Conservation (phyloP, 2,113 vertebrate species). For the Anoplopoma fimbria region DNA sequence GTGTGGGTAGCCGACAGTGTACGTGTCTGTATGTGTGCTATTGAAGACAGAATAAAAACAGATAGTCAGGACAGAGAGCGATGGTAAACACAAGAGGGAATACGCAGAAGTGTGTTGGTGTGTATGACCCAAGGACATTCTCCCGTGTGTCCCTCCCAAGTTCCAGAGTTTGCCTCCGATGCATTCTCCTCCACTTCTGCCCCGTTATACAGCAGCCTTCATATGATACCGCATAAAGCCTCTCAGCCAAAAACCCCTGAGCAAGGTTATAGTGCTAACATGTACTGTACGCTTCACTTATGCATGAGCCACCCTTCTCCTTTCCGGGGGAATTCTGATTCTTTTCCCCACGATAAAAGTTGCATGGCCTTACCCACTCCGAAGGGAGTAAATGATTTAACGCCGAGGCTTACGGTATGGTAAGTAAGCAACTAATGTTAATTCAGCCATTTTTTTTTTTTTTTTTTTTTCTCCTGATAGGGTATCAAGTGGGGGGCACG, state of each 20-base stretch:
- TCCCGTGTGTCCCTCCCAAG: slow-evolving; percentile 46
- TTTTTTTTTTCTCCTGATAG: slow-evolving; percentile 36
- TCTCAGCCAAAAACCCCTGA: slow-evolving; percentile 72
- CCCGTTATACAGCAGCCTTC: slow-evolving; percentile 56
- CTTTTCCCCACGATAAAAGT: slow-evolving; percentile 81
- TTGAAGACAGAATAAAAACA: not conserved
- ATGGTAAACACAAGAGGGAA: slow-evolving; percentile 47
- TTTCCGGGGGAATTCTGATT: slow-evolving; percentile 79
- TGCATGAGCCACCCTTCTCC: slow-evolving; percentile 79
- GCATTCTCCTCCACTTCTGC: slow-evolving; percentile 31
- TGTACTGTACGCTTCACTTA: slow-evolving; percentile 77
- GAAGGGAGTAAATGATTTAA: slow-evolving; percentile 81
- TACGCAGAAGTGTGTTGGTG: slow-evolving; percentile 52
- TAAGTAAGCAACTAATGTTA: slow-evolving; percentile 79
- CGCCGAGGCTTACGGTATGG: slow-evolving; percentile 58
- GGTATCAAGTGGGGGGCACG: slow-evolving; percentile 54
- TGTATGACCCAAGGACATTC: slow-evolving; percentile 68
- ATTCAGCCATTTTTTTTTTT: slow-evolving; percentile 68
- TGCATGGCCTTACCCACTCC: slow-evolving; percentile 77
- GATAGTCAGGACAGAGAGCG: slow-evolving; percentile 2
- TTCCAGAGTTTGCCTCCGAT: slow-evolving; percentile 43
- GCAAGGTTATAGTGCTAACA: slow-evolving; percentile 78
- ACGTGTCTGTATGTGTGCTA: slow-evolving; percentile 30
- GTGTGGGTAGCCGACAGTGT: not conserved
- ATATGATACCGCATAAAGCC: slow-evolving; percentile 69